Evolutionary conservation across 2,113 vertebrate species (phyloP).

Genomic region (Sylvicapra grimmia): DNA sequence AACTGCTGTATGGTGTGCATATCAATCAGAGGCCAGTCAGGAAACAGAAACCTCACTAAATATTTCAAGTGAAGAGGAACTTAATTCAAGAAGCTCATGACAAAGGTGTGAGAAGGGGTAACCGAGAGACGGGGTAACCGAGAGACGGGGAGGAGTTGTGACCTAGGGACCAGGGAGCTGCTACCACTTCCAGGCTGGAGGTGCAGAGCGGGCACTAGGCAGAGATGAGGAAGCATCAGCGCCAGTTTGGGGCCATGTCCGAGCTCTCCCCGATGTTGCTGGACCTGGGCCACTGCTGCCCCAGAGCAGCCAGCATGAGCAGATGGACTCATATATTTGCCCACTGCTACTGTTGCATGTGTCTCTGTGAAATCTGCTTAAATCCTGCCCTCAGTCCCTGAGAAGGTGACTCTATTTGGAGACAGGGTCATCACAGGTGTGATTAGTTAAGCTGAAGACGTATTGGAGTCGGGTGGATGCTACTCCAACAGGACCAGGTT

Average conservation of each 20-base stretch:
- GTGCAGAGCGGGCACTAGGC: fast-evolving
- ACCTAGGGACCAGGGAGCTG: background rate
- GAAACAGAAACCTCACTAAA: background rate
- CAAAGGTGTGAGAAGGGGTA: background rate
- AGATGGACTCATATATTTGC: background rate
- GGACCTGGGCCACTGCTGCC: background rate
- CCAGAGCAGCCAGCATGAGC: background rate
- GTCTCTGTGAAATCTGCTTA: background rate
- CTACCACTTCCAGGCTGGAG: background rate
- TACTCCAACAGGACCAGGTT: background rate
- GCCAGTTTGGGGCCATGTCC: too few species aligned
- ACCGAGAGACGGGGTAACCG: fast-evolving
- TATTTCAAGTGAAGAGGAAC: background rate
- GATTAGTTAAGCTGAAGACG: background rate
- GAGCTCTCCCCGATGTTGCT: fast-evolving
- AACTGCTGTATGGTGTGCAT: fast-evolving
- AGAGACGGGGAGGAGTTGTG: background rate
- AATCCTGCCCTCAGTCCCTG: background rate
- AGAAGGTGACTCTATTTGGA: background rate
- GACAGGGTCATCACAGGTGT: background rate
- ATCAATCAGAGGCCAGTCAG: background rate
- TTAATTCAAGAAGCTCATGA: background rate
- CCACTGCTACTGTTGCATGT: fast-evolving
- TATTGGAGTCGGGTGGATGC: background rate
- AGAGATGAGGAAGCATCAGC: background rate